Base-by-base conservation (phyloP, 2,888 invertebrate species). In the Zaprionus bogoriensis region DNA sequence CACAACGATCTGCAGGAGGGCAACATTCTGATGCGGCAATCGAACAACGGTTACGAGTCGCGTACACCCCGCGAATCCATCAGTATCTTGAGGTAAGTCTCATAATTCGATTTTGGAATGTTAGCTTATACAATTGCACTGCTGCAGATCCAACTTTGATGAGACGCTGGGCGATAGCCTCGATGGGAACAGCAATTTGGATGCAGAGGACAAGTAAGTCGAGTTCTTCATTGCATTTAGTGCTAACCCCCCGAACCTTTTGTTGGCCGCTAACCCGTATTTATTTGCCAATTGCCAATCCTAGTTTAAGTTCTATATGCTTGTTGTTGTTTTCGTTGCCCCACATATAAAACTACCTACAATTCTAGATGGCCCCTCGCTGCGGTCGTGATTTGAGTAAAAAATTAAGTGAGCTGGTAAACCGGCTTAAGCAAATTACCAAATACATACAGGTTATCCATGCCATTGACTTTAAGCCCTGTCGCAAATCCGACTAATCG, bases 1-100 rank as follows among this genome's bases (percentile, higher is more conserved):
- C 98, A 98, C 90, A 98, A 98, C 89, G 98, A 98, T 88, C 92
- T 98, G 92, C 98, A 98, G 89, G 98, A 98, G 92, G 98, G 93
- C 25, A 94, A 94, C 87, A 93, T 94, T 39, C 87, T 94, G 0
- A 61, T 93, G 0, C 85, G 92, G 20, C 92, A 93, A 67, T 71
- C 77, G 3, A 55, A 57, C 27, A 36, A 44, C 36, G 62, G 53
- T 0, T 47, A 76, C 3, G 50, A 64, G 17, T 52, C 63, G 17
- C 69, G 74, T 41, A 74, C 80, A 3, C 78, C 80, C 3, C 70
- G 74, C 7, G 78, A 73, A 47, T 87, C 87, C 0, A 74, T 85
- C 0, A 88, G 75, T 39, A 86, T 76, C 14, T 52, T 80, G 28
- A 73, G 88, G 87, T 88, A 62, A 23, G 66, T n/a, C 14, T 1